phyloP scores from a whole-genome alignment of 2,113 vertebrate genomes.

The Sapayoa aenigma region DNA sequence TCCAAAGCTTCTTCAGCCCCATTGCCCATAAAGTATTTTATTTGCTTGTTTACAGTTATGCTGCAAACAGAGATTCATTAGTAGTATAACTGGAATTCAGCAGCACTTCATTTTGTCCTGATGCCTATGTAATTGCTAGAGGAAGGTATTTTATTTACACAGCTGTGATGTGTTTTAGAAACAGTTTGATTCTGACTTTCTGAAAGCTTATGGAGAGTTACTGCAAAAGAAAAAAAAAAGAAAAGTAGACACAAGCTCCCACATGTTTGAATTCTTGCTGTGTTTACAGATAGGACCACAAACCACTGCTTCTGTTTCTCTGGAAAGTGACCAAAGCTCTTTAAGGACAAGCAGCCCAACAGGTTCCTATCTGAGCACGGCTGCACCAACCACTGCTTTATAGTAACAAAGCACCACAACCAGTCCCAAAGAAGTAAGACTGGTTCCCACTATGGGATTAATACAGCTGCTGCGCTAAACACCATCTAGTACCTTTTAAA shows the following conservation, averaged over 20 bases:
- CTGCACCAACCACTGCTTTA: not conserved
- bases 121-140: not conserved
- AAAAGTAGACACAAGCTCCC: not conserved
- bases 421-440: not conserved
- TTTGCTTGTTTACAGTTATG: not conserved
- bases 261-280: not conserved
- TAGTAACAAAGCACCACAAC: not conserved
- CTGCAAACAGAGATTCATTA: not conserved
- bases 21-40: not conserved
- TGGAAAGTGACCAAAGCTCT: not conserved
- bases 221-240: not conserved
- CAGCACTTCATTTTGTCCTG: not conserved
- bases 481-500: not conserved
- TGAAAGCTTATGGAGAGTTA: not conserved
- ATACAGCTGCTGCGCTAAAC: not conserved
- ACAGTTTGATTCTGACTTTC: not conserved
- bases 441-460: not conserved
- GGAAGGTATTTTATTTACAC: not conserved
- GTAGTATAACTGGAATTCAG: not conserved
- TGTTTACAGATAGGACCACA: not conserved
- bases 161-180: not conserved
- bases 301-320: not conserved
- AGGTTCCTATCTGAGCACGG: not conserved
- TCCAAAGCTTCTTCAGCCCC: not conserved
- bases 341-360: not conserved